A percentile compares a stretch with the other conserved stretches of the same genome.
Conservation (phyloP, 2,888 invertebrate species). For the Helleia helle region DNA sequence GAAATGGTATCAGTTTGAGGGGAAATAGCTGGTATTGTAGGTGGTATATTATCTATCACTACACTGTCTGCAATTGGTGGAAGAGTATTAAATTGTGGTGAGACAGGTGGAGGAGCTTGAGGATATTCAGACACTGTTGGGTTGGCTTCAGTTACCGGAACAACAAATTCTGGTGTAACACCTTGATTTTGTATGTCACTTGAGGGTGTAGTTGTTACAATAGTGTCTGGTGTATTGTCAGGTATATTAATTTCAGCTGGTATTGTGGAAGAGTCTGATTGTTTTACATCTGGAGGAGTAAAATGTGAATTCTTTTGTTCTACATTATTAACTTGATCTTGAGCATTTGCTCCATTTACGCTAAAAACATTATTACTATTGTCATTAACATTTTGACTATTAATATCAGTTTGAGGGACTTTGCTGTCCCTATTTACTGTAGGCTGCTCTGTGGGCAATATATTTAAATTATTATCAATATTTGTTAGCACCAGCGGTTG, state of each 20-base stretch:
- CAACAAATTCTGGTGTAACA: not conserved
- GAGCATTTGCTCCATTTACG: not conserved
- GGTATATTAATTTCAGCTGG: not conserved
- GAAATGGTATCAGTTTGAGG: no score
- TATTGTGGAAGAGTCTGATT: not conserved
- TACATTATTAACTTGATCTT: not conserved
- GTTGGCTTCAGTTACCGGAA: not conserved
- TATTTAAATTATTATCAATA: conserved; percentile 19
- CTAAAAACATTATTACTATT: not conserved
- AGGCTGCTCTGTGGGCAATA: conserved; percentile 1
- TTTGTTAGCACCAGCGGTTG: conserved; percentile 30
- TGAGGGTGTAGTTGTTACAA: not conserved
- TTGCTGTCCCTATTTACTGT: not conserved
- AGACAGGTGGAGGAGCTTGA: not conserved
- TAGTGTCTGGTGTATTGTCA: not conserved
- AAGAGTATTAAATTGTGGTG: not conserved
- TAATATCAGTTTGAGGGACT: not conserved
- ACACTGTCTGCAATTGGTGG: not conserved
- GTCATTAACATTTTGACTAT: not conserved
- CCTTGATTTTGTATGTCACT: not conserved
- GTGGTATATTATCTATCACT: not conserved
- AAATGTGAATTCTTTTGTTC: not conserved
- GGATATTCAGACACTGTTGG: not conserved
- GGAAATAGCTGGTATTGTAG: no score
- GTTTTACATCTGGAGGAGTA: not conserved